Evolutionary conservation across 2,888 invertebrate genomes (phyloP), one percentile per base, ranked within the genome.

Genomic region (Buathra laborator): DNA sequence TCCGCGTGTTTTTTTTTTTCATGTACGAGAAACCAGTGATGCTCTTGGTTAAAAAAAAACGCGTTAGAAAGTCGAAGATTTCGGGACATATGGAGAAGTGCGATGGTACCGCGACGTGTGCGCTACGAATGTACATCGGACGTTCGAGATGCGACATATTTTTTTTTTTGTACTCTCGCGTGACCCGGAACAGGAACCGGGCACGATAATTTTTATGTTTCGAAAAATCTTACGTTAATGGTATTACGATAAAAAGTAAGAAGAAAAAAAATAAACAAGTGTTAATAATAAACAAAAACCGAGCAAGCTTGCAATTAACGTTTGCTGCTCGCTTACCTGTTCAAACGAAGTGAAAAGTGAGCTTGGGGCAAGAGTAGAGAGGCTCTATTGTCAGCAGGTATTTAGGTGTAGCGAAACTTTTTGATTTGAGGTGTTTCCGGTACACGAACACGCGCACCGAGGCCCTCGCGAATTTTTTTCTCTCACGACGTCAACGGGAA

Each of bases 241-340:
- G 32, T 51, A 64, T 62, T 62, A 10, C 3, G 7, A n/a, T 5
- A 62, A 62, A 29, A 62, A 10, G 24, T 12, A 59, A 5, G 2
- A 29, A 29, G 29, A 24, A 59, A 59, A 14, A 64, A 66, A 32
- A 2, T 29, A 51, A 19, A 46, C 32, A 4, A 70, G 12, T 19
- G 46, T 3, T 10, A 46, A 68, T 48, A n/a, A 9, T 56, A 43
- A 43, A 32, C 9, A 48, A 72, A 75, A 70, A 51, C 46, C 75
- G 68, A 64, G 75, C 62, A 75, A 81, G 64, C 74, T 43, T 51
- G 68, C 68, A 51, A 44, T 51, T 14, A 75, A 37, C 32, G 37
- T 24, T 74, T 67, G 51, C 44, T 77, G 71, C 77, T 75, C 56
- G 59, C 81, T 85, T 85, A 85, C 85, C 85, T 82, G 79, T 82